A percentile compares a stretch with the other conserved stretches of the same genome.
These are phyloP conservation scores for Pseudopipra pipra DNA, from an alignment of 2,113 vertebrate species.

Conservation along the genomic window DNA sequence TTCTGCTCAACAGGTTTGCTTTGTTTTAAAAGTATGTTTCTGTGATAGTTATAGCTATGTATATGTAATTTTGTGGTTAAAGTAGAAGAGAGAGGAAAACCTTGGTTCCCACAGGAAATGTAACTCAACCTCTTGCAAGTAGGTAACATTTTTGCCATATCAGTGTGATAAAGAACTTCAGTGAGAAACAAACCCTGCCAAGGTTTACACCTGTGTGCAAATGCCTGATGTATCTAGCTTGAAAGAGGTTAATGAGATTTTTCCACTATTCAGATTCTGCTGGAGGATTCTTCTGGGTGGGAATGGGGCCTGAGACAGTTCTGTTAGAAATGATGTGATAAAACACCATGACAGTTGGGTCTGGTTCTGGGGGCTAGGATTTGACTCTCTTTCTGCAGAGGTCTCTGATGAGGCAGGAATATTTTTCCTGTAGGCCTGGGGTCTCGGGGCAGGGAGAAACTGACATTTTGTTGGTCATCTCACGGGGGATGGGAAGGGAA, in stretches of 20 bases:
- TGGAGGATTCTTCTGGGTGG: not conserved
- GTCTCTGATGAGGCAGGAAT: rapidly evolving
- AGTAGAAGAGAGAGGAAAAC: conserved; percentile 40
- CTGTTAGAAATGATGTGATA: not conserved
- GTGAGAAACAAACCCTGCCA: conserved; percentile 8
- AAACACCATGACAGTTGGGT: not conserved
- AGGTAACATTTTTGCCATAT: conserved; percentile 9
- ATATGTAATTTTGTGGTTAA: conserved; percentile 59
- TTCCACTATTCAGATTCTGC: not conserved
- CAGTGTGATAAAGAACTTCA: conserved; percentile 50
- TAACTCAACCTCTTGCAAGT: conserved; percentile 3
- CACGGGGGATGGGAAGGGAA: rapidly evolving
- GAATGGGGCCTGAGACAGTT: not conserved
- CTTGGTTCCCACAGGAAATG: conserved; percentile 48
- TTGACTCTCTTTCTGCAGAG: not conserved
- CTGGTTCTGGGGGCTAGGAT: not conserved
- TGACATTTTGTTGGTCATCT: not conserved
- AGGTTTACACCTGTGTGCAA: conserved; percentile 37
- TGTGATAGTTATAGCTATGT: conserved; percentile 49
- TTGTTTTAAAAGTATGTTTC: conserved; percentile 38
- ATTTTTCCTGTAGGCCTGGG: not conserved
- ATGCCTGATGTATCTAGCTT: not conserved
- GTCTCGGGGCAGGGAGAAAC: not conserved
- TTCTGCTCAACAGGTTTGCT: conserved; percentile 60
- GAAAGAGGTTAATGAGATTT: not conserved